These are phyloP conservation scores for Lacanobia oleracea DNA, from an alignment of 2,888 invertebrate genomes.

Conservation along the genomic window DNA sequence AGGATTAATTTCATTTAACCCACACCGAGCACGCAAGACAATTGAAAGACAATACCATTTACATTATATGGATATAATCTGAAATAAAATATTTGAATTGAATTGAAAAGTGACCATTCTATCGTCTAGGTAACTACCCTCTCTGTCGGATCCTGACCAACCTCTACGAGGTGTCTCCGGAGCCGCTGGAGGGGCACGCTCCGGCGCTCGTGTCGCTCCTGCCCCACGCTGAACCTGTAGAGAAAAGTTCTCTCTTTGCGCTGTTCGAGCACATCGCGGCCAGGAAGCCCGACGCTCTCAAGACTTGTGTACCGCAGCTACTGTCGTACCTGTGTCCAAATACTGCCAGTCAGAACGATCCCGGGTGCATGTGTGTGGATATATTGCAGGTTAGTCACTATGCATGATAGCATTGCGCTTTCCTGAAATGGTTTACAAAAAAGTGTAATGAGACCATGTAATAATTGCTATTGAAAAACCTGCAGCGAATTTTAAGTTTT, in stretches of 20 bases:
- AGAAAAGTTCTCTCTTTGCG: slow-evolving; percentile 95
- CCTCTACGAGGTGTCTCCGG: slow-evolving; percentile 96
- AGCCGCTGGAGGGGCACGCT: slow-evolving; percentile 96
- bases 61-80: too few species aligned
- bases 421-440: neutral
- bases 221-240: slow-evolving; percentile 96
- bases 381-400: slow-evolving; percentile 78
- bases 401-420: neutral
- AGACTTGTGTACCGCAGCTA: slow-evolving; percentile 95
- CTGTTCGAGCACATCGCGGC: slow-evolving; percentile 96
- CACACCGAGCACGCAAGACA: too few species aligned
- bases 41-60: too few species aligned
- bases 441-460: too few species aligned
- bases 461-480: too few species aligned
- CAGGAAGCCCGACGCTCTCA: slow-evolving; percentile 94
- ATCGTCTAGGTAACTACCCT: slow-evolving; percentile 94
- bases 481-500: too few species aligned
- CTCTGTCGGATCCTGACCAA: slow-evolving; percentile 97
- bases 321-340: slow-evolving; percentile 93
- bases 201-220: slow-evolving; percentile 95
- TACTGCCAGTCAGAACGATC: slow-evolving; percentile 80
- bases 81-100: too few species aligned
- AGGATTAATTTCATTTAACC: too few species aligned
- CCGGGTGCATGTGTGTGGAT: slow-evolving; percentile 87
- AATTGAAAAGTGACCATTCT: neutral